Evolutionary conservation across 2,888 invertebrate species (phyloP).

Genomic region (Ichneumon xanthorius): DNA sequence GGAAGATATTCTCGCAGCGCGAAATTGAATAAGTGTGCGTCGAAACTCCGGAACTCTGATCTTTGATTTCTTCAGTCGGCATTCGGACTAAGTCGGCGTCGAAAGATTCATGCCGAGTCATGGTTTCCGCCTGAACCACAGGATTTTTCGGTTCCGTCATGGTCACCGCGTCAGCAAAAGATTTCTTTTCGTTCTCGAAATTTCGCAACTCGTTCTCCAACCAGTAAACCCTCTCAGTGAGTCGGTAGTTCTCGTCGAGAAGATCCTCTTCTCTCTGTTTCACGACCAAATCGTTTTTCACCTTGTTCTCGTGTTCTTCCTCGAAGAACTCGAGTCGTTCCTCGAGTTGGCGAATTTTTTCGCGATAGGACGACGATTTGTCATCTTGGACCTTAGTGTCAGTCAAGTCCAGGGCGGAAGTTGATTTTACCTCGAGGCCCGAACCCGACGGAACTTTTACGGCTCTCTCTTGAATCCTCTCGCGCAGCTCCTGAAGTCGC

Average conservation of each 20-base stretch:
- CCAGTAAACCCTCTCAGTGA: slow-evolving; percentile 76
- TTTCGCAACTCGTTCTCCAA: slow-evolving; percentile 75
- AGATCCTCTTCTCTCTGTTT: slow-evolving; percentile 79
- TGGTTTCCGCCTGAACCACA: slow-evolving; percentile 21
- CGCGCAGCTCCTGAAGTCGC: slow-evolving; percentile 79
- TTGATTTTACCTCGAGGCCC: slow-evolving; percentile 66
- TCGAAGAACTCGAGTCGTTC: slow-evolving; percentile 72
- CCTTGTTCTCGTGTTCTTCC: slow-evolving; percentile 68
- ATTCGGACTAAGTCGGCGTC: not conserved
- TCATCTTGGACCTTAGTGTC: slow-evolving; percentile 48
- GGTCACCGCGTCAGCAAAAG: slow-evolving; percentile 27
- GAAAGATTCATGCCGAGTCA: not conserved
- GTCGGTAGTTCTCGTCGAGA: slow-evolving; percentile 78
- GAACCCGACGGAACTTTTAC: slow-evolving; percentile 73
- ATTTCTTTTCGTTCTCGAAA: slow-evolving; percentile 14
- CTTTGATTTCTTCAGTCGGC: not conserved
- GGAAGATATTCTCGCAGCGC: slow-evolving; percentile 57
- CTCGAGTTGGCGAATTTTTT: slow-evolving; percentile 77
- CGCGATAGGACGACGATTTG: slow-evolving; percentile 70
- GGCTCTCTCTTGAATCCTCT: slow-evolving; percentile 79
- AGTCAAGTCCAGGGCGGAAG: slow-evolving; percentile 56
- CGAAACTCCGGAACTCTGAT: not conserved
- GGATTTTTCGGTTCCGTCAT: slow-evolving; percentile 32
- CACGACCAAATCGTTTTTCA: slow-evolving; percentile 69
- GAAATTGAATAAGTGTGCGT: slow-evolving; percentile 22